Evolutionary conservation across 1,140 invertebrate species (phyloP).

Genomic region (Brachystomella parvula): DNA sequence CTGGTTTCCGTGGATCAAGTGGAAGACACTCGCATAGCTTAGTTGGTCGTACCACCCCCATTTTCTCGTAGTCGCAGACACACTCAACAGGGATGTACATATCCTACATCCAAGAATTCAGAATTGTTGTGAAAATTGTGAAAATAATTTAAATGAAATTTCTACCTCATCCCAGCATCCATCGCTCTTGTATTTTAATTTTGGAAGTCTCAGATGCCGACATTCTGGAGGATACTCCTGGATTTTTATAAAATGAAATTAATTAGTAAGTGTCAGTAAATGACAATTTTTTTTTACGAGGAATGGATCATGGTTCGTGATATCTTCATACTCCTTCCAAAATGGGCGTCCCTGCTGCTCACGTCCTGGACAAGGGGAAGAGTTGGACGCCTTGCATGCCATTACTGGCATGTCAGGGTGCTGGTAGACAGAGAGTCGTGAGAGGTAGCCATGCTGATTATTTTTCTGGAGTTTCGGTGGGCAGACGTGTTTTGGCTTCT

Average conservation of each 20-base stretch:
- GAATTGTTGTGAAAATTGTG: slow-evolving; percentile 6
- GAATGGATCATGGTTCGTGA: slow-evolving; percentile 30
- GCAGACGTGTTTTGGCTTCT: slow-evolving; percentile 22
- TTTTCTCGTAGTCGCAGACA: slow-evolving; percentile 3
- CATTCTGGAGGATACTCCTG: slow-evolving; percentile 30
- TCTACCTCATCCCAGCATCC: slow-evolving; percentile 33
- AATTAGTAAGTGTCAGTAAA: not conserved
- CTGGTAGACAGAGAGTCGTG: slow-evolving; percentile 31
- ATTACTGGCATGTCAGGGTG: slow-evolving; percentile 16
- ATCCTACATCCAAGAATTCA: too few species aligned
- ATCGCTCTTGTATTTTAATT: slow-evolving; percentile 27
- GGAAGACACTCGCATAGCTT: slow-evolving; percentile 33
- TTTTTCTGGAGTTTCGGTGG: slow-evolving; percentile 25
- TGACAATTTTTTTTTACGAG: slow-evolving; percentile 12
- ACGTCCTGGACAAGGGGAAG: slow-evolving; percentile 17
- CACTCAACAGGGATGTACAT: slow-evolving; percentile 6
- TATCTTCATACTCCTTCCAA: slow-evolving; percentile 33
- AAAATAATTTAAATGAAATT: slow-evolving; percentile 21
- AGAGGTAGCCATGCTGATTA: slow-evolving; percentile 34
- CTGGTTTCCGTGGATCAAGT: slow-evolving; percentile 23
- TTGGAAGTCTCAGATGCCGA: slow-evolving; percentile 30
- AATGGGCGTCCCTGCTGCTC: slow-evolving; percentile 18
- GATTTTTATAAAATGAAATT: not conserved
- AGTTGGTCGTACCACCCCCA: slow-evolving; percentile 21
- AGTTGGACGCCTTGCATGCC: slow-evolving; percentile 23